These are phyloP conservation scores for Pipistrellus pipistrellus DNA, from an alignment of 2,797 vertebrate genomes.

Conservation along the genomic window DNA sequence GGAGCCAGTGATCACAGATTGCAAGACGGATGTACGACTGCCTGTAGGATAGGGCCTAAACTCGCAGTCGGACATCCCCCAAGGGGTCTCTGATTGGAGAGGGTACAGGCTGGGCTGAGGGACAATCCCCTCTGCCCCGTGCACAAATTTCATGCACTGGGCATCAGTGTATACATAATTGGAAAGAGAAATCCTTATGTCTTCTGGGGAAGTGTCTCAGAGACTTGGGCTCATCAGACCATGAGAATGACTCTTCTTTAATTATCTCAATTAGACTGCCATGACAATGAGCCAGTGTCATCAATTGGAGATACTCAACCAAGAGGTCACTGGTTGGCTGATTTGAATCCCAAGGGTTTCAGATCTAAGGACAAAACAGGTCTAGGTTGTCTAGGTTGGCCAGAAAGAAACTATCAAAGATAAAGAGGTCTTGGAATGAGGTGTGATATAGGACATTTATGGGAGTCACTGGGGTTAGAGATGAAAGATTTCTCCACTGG, in stretches of 20 bases:
- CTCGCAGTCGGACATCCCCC: no score
- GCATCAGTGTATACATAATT: neutral
- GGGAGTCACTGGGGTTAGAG: neutral
- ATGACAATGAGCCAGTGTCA: neutral
- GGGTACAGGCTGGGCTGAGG: no score
- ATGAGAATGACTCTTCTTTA: neutral
- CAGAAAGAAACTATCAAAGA: neutral
- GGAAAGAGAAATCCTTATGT: neutral
- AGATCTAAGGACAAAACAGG: neutral
- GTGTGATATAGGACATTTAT: neutral
- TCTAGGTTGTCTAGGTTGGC: neutral
- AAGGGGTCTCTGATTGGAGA: no score
- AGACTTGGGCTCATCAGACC: neutral
- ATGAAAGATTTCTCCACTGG: neutral
- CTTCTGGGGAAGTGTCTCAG: neutral
- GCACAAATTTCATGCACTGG: no score
- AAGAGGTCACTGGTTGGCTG: neutral
- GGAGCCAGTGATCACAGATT: no score
- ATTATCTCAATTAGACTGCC: accelerated
- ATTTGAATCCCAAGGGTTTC: neutral
- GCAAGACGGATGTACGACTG: no score
- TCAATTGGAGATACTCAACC: neutral
- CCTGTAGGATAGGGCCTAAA: no score
- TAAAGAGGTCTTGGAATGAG: neutral
- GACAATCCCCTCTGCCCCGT: accelerated